Evolutionary conservation across 2,797 vertebrate genomes (phyloP).

Genomic region (Varecia variegata): DNA sequence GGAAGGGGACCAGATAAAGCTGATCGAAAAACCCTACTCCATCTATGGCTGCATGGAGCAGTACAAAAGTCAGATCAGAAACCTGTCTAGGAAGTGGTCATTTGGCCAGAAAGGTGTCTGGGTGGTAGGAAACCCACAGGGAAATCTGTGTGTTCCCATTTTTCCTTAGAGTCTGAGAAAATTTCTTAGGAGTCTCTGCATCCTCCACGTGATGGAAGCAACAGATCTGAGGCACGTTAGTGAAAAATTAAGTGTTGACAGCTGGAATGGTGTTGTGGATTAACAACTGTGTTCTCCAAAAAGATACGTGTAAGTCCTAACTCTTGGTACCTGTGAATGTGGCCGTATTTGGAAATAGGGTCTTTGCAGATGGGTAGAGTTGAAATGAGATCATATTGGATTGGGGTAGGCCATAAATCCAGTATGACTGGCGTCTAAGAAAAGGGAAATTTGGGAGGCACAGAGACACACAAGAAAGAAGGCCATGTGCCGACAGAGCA

Average conservation of each 20-base stretch:
- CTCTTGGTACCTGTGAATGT: neutral
- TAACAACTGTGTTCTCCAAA: neutral
- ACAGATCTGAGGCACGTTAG: neutral
- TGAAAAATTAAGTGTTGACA: neutral
- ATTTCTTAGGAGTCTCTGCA: neutral
- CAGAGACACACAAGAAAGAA: neutral
- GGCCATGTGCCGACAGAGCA: neutral
- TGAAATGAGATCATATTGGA: neutral
- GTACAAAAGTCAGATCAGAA: neutral
- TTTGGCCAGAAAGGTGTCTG: neutral
- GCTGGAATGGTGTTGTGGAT: neutral
- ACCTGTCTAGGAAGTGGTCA: neutral
- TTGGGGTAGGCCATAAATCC: neutral
- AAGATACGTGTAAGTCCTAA: neutral
- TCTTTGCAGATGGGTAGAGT: neutral
- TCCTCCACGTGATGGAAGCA: neutral
- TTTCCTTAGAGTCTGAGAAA: neutral
- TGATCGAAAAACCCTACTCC: neutral
- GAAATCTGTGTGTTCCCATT: neutral
- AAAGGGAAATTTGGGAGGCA: neutral
- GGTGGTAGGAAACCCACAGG: neutral
- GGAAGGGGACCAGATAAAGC: neutral
- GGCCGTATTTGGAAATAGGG: neutral
- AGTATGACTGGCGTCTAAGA: neutral
- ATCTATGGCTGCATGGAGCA: neutral